Evolutionary conservation across 2,888 invertebrate species (phyloP), one percentile per base, ranked within the genome.

Genomic region (Acanthacorydalis orientalis): DNA sequence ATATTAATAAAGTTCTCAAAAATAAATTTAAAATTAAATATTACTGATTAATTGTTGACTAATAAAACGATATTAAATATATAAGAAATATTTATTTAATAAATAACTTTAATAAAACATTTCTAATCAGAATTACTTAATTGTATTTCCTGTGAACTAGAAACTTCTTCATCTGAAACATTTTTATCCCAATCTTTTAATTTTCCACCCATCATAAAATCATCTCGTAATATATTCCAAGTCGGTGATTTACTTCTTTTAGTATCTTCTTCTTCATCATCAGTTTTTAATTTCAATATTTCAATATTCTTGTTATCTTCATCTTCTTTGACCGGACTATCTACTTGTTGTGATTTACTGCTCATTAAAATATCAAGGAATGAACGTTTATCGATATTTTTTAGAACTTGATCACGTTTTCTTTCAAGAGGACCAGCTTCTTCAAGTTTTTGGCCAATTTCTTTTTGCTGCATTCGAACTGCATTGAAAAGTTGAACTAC

Each of bases 401-500:
- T 83, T 31, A 89, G 60, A 31, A 75, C 71, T 58, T 83, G 83
- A 52, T 88, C 88, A 57, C 79, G 78, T 58, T 83, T 83, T 31
- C 79, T 73, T 61, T 87, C 85, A 34, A 87, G 70, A 16, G 81
- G 72, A n/a, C 84, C 83, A 51, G 75, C 80, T 55, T 79, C 73
- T 46, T 75, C 68, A 45, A 90, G 61, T 64, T 86, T 79, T 48
- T 72, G 73, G 41, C 78, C 75, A 44, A 91, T 67, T 47, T 78
- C 75, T 61, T 79, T 84, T 63, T 92, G 91, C 63, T 92, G 91
- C 55, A 80, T 75, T 57, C 77, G 78, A 0, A 93, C 91, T 33
- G 89, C 86, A 72, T 93, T 93, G 58, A 92, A 93, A 51, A 93
- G 68, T 60, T 92, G 91, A 0, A 93, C 90, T 1, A 92, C 90